Conservation (phyloP, 1,140 invertebrate species). For the Periplaneta americana region DNA sequence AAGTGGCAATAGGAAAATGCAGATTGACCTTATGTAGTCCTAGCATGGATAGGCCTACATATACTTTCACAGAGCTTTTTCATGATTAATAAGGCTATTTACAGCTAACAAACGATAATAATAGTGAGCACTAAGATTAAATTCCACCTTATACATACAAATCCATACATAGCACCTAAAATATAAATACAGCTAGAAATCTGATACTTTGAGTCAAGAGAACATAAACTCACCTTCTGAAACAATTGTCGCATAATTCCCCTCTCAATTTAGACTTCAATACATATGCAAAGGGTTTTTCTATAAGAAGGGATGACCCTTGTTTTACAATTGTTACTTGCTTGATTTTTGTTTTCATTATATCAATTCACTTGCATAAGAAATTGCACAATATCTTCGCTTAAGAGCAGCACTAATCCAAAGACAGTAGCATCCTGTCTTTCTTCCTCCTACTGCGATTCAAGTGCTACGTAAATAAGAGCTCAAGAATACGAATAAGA, state of each 20-base stretch:
- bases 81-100: too few relatives aligned
- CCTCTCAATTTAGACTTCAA: slow-evolving; percentile 49
- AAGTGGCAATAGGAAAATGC: too few relatives aligned
- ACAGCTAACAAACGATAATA: too few relatives aligned
- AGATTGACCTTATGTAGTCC: too few relatives aligned
- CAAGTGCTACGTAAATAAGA: not conserved
- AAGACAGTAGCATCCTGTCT: not conserved
- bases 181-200: too few relatives aligned
- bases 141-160: too few relatives aligned
- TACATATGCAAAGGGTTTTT: slow-evolving; percentile 54
- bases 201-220: not conserved
- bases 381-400: not conserved
- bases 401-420: not conserved
- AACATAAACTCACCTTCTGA: slow-evolving; percentile 42
- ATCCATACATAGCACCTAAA: too few relatives aligned
- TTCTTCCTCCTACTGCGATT: not conserved
- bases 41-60: too few relatives aligned
- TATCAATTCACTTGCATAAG: not conserved
- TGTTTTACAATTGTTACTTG: slow-evolving; percentile 23
- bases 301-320: slow-evolving; percentile 45
- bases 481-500: not conserved
- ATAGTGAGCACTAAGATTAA: too few relatives aligned
- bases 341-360: not conserved
- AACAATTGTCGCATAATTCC: slow-evolving; percentile 55
- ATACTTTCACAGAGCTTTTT: too few relatives aligned